Evolutionary conservation across 1,140 invertebrate genomes (phyloP).

Genomic region (Trichomalopsis sarcophagae): DNA sequence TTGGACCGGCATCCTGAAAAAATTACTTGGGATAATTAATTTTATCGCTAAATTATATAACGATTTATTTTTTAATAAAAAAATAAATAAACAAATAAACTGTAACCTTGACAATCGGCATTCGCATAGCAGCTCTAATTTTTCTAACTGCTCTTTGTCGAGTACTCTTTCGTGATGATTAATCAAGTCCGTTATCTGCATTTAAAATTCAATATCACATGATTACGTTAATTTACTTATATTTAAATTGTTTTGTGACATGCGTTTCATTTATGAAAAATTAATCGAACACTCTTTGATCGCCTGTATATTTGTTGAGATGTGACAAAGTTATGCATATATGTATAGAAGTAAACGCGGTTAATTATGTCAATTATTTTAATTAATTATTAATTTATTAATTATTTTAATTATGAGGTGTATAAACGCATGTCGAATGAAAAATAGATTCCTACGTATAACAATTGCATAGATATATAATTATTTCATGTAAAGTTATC

Average conservation of each 20-base stretch:
- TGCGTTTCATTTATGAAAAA: too few species aligned
- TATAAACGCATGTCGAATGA: background rate
- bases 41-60: background rate
- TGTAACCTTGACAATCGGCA: slow-evolving; percentile 68
- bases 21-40: background rate
- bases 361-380: background rate
- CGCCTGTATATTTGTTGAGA: too few species aligned
- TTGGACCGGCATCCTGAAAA: slow-evolving; percentile 81
- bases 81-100: slow-evolving; percentile 1
- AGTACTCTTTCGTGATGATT: slow-evolving; percentile 58
- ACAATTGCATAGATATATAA: background rate
- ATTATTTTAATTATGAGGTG: too few species aligned
- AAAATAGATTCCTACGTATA: background rate
- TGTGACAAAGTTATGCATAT: too few species aligned
- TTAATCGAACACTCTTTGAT: too few species aligned
- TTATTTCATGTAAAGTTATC: too few species aligned
- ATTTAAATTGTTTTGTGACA: too few species aligned
- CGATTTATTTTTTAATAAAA: background rate
- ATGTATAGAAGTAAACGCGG: too few species aligned
- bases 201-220: background rate
- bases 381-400: background rate
- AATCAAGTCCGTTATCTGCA: slow-evolving; percentile 63
- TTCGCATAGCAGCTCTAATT: slow-evolving; percentile 65
- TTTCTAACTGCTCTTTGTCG: slow-evolving; percentile 57
- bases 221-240: too few species aligned